A percentile compares a stretch with the other conserved stretches of the same genome.
These are phyloP conservation scores for Peromyscus attwateri DNA, from an alignment of 2,797 vertebrate genomes.

Conservation along the genomic window DNA sequence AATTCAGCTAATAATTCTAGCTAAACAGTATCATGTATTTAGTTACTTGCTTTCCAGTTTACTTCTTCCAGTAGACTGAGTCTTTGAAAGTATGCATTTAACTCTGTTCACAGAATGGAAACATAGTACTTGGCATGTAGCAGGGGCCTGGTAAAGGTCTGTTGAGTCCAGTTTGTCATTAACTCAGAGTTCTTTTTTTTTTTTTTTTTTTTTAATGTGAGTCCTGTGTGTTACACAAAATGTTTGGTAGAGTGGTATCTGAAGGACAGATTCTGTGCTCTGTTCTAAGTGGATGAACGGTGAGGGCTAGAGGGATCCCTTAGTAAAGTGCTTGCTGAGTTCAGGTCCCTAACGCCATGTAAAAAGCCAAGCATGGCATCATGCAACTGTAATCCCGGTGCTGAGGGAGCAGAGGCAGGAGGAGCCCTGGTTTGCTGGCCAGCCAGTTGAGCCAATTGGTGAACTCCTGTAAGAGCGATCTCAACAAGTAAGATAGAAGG, in stretches of 20 bases:
- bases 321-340: not conserved
- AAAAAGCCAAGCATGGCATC: not conserved
- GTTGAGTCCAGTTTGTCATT: not conserved
- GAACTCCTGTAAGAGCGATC: not conserved
- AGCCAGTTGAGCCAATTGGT: not conserved
- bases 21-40: not conserved
- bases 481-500: not conserved
- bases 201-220: not conserved
- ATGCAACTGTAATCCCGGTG: not conserved
- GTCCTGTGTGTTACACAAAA: not conserved
- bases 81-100: not conserved
- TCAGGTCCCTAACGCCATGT: not conserved
- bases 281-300: not conserved
- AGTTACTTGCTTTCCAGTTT: not conserved
- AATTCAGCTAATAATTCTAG: not conserved
- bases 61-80: not conserved
- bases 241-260: not conserved
- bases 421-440: not conserved
- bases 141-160: not conserved
- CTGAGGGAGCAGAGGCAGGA: not conserved
- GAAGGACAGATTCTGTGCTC: not conserved
- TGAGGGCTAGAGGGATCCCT: not conserved
- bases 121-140: not conserved
- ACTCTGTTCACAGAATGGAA: not conserved
- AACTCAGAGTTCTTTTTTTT: not conserved